phyloP scores from a whole-genome alignment of 2,888 invertebrate species.

The Penaeus monodon region DNA sequence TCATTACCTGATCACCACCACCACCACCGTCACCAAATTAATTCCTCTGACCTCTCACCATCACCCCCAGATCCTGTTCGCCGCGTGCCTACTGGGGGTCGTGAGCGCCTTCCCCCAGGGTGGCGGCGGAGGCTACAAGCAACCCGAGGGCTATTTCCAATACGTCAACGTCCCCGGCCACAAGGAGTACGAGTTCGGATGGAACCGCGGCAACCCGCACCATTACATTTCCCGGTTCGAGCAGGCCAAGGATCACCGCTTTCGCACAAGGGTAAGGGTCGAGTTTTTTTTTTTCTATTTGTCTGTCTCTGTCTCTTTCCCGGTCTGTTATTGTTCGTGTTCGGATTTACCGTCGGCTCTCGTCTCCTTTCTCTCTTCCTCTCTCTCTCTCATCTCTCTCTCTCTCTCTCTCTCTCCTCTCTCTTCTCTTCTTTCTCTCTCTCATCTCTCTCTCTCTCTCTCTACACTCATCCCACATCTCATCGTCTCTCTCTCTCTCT shows the following conservation, averaged over 20 bases:
- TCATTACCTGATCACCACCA: no score
- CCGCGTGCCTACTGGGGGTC: background rate
- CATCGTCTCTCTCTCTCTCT: no score
- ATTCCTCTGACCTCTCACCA: background rate
- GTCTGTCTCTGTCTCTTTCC: no score
- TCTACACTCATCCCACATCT: no score
- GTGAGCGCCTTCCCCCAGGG: background rate
- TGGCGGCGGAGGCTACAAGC: slow-evolving; percentile 43
- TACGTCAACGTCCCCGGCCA: slow-evolving; percentile 69
- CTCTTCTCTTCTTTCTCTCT: no score
- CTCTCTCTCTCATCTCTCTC: no score
- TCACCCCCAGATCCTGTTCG: background rate
- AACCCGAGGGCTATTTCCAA: slow-evolving; percentile 68
- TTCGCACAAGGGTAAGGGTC: slow-evolving; percentile 68
- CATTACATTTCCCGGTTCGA: slow-evolving; percentile 69
- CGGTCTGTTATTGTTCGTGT: no score
- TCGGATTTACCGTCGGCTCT: no score
- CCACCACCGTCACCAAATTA: background rate
- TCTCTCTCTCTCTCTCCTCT: no score
- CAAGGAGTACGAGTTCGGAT: slow-evolving; percentile 69
- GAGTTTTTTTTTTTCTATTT: no score
- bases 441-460: no score
- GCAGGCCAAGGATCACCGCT: slow-evolving; percentile 68
- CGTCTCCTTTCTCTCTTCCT: no score
- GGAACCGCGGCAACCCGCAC: slow-evolving; percentile 69